A percentile compares a stretch with the other conserved stretches of the same genome.
These are phyloP conservation scores for Eurosta solidaginis DNA, from an alignment of 1,140 invertebrate species.

Conservation along the genomic window DNA sequence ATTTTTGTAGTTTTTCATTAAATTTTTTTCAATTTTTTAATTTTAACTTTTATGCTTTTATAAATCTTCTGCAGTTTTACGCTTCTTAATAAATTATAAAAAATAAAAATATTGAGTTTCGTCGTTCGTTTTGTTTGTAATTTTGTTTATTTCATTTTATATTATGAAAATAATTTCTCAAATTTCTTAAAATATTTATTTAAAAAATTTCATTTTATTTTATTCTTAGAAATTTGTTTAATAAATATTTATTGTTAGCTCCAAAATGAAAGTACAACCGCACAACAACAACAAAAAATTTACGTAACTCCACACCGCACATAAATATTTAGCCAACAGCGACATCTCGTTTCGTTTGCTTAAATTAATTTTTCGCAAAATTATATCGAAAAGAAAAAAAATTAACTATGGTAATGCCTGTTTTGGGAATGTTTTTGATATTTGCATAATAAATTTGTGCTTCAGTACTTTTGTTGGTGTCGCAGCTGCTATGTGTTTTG, in stretches of 20 bases:
- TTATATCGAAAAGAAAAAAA: not conserved
- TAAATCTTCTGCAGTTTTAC: not conserved
- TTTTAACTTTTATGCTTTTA: not conserved
- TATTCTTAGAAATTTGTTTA: no score
- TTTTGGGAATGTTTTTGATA: constrained; percentile 55
- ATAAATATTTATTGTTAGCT: no score
- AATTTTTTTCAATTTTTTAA: not conserved
- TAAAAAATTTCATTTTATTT: no score
- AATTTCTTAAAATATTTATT: no score
- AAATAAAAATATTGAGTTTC: not conserved
- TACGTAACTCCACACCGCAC: no score
- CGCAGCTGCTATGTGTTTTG: no score
- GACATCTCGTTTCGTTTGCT: not conserved
- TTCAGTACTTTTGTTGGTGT: not conserved
- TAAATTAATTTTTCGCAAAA: not conserved
- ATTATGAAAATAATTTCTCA: not conserved
- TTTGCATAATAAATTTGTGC: constrained; percentile 25
- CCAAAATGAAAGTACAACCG: no score
- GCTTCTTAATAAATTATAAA: not conserved
- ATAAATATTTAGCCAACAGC: not conserved
- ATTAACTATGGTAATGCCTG: constrained; percentile 43
- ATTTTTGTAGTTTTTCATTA: not conserved
- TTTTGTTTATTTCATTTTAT: not conserved
- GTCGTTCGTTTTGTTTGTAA: not conserved
- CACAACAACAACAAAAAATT: not conserved